Evolutionary conservation across 2,888 invertebrate species (phyloP).

Genomic region (Kryphioiulus occultus): DNA sequence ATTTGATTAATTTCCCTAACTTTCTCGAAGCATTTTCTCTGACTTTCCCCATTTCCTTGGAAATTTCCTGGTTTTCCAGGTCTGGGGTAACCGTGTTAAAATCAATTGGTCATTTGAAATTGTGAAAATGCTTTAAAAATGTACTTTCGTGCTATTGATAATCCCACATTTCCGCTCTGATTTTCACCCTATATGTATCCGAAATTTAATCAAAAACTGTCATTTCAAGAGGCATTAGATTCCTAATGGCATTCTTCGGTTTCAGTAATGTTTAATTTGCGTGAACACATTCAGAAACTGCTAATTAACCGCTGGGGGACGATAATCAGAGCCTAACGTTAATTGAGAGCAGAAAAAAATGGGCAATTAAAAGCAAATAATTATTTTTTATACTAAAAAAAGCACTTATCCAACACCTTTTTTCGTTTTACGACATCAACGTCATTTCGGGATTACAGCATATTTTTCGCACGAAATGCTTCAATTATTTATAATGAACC

Average conservation of each 20-base stretch:
- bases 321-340: not conserved
- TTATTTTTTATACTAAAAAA: too few relatives aligned
- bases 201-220: not conserved
- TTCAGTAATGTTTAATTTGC: not conserved
- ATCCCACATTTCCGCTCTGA: too few relatives aligned
- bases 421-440: not conserved
- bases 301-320: not conserved
- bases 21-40: too few relatives aligned
- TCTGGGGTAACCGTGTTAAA: too few relatives aligned
- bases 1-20: too few relatives aligned
- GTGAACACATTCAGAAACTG: not conserved
- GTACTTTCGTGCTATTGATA: too few relatives aligned
- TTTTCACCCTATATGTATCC: too few relatives aligned
- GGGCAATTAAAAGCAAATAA: not conserved
- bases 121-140: not conserved
- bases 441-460: not conserved
- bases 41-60: too few relatives aligned
- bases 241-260: not conserved
- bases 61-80: too few relatives aligned
- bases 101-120: too few relatives aligned
- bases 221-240: not conserved
- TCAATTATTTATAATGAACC: conserved; percentile 1
- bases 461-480: not conserved
- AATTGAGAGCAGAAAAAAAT: not conserved
- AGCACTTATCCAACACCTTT: too few relatives aligned